phyloP scores from a whole-genome alignment of 2,888 invertebrate genomes.

The Hirtodrosophila alboralis region DNA sequence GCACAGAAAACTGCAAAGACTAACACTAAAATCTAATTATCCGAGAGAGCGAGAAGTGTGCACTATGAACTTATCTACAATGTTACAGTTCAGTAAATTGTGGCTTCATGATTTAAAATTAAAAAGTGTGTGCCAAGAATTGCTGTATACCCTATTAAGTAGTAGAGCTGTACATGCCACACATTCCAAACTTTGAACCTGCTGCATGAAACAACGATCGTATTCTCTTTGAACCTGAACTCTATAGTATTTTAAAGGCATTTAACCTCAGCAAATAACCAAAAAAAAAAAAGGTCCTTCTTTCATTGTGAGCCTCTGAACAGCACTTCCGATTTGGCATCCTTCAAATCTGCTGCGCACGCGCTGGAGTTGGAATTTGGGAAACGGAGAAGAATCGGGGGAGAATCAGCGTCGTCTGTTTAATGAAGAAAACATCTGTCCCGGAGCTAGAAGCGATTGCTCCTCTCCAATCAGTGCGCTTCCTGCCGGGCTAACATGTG shows the following conservation, averaged over 20 bases:
- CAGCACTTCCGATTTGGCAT: constrained; percentile 68
- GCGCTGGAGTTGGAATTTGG: constrained; percentile 28
- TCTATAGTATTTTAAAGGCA: constrained; percentile 48
- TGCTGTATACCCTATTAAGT: constrained; percentile 2
- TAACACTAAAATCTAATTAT: constrained; percentile 70
- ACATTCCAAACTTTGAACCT: constrained; percentile 14
- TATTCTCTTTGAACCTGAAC: constrained; percentile 41
- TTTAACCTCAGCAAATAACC: constrained; percentile 56
- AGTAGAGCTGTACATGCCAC: constrained; percentile 2
- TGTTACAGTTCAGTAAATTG: constrained; percentile 49
- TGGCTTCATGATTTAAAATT: constrained; percentile 3
- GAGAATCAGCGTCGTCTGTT: constrained; percentile 40
- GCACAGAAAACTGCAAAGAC: constrained; percentile 42
- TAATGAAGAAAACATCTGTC: constrained; percentile 72
- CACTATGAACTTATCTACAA: constrained; percentile 43
- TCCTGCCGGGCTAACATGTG: constrained; percentile 73
- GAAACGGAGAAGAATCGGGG: neutral
- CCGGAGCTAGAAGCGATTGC: constrained; percentile 62
- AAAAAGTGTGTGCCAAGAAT: neutral
- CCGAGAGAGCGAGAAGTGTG: constrained; percentile 5
- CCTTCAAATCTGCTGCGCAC: constrained; percentile 43
- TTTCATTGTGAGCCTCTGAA: constrained; percentile 37
- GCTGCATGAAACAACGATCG: constrained; percentile 62
- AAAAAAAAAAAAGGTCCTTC: constrained; percentile 8
- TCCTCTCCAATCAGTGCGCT: constrained; percentile 79